phyloP scores from a whole-genome alignment of 2,113 vertebrate species.

The Neodon shergylaensis region DNA sequence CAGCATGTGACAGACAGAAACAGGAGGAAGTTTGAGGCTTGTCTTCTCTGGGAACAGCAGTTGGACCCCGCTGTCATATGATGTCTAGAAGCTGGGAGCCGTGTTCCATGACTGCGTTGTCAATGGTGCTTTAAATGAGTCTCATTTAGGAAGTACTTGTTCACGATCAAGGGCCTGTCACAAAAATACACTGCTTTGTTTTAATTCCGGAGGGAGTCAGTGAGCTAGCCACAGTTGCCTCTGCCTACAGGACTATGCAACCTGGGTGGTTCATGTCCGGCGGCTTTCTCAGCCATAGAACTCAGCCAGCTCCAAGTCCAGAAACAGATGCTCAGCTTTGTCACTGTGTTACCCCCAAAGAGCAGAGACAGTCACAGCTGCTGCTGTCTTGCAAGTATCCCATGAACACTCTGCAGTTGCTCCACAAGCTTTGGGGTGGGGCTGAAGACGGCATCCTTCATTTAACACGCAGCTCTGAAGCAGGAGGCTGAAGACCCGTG shows the following conservation, averaged over 20 bases:
- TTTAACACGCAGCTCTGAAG: not conserved
- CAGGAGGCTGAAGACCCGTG: not conserved
- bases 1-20: not conserved
- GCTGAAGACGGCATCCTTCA: not conserved
- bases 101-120: accelerated
- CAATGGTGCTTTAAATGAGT: not conserved
- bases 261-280: not conserved
- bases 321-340: not conserved
- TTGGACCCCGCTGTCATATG: too few relatives aligned
- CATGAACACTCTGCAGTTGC: not conserved
- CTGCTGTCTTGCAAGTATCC: too few relatives aligned
- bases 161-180: not conserved
- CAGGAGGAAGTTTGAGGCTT: not conserved
- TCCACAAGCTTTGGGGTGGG: not conserved
- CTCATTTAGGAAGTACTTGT: not conserved
- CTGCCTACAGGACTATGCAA: not conserved
- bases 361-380: not conserved
- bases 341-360: not conserved
- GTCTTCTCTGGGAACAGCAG: not conserved
- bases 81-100: not conserved
- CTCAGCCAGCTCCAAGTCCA: not conserved
- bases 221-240: not conserved
- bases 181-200: not conserved
- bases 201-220: not conserved
- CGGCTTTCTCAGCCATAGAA: not conserved